phyloP scores from a whole-genome alignment of 2,113 vertebrate species.

The Deroptyus accipitrinus region DNA sequence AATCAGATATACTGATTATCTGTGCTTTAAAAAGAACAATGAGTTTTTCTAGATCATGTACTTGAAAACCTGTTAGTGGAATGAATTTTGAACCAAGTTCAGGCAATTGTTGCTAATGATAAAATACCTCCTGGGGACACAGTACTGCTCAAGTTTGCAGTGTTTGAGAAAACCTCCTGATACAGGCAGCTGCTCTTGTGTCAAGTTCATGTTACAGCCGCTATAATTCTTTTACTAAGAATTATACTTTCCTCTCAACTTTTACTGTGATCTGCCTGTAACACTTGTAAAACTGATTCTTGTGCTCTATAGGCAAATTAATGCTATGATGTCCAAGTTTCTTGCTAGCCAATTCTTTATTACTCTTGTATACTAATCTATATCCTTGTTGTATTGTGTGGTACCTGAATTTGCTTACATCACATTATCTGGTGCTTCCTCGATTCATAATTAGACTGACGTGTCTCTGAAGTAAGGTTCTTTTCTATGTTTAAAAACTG shows the following conservation, averaged over 20 bases:
- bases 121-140: background rate
- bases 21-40: background rate
- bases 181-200: background rate
- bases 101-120: background rate
- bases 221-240: background rate
- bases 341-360: background rate
- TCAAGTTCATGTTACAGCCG: background rate
- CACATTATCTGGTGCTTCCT: background rate
- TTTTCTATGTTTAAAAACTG: background rate
- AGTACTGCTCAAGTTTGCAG: background rate
- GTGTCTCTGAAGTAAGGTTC: background rate
- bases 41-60: background rate
- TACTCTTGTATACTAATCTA: background rate
- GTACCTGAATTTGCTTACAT: background rate
- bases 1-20: background rate
- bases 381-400: background rate
- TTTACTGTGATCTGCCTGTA: background rate
- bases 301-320: background rate
- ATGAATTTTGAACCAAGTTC: background rate
- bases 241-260: background rate
- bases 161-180: background rate
- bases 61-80: background rate
- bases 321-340: background rate
- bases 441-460: background rate
- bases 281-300: background rate